Evolutionary conservation across 2,797 vertebrate species (phyloP).

Genomic region (Naso thynnoides): DNA sequence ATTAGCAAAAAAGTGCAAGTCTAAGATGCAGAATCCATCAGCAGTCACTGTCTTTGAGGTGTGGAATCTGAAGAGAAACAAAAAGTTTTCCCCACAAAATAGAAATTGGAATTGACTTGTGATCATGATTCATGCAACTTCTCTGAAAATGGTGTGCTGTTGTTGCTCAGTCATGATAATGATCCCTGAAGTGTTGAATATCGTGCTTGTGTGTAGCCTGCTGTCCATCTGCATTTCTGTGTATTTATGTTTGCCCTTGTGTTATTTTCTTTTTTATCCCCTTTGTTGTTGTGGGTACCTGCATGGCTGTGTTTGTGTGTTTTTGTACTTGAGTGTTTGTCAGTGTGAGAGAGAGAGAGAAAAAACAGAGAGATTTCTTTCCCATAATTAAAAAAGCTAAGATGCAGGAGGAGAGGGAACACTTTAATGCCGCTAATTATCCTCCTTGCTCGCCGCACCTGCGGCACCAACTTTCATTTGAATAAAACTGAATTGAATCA

Average conservation of each 20-base stretch:
- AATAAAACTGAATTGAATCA: slow-evolving; percentile 78
- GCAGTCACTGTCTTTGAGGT: too few relatives aligned
- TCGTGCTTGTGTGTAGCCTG: too few relatives aligned
- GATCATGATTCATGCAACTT: too few relatives aligned
- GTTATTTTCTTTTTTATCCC: background rate
- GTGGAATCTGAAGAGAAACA: too few relatives aligned
- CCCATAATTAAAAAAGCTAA: slow-evolving; percentile 64
- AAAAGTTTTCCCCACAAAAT: too few relatives aligned
- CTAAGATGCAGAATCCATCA: too few relatives aligned
- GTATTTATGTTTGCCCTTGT: background rate
- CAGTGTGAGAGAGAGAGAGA: background rate
- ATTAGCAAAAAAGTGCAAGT: too few relatives aligned
- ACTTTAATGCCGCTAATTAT: slow-evolving; percentile 71
- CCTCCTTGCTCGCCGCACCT: slow-evolving; percentile 42
- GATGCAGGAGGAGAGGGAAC: slow-evolving; percentile 49
- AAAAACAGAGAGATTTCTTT: slow-evolving; percentile 19
- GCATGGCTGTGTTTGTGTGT: background rate
- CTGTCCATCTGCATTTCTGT: too few relatives aligned
- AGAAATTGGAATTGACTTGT: too few relatives aligned
- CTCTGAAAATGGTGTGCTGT: too few relatives aligned
- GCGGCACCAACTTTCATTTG: slow-evolving; percentile 65
- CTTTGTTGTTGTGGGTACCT: background rate
- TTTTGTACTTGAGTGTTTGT: background rate
- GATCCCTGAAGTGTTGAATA: too few relatives aligned
- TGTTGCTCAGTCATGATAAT: too few relatives aligned